These are phyloP conservation scores for Calliphora vicina DNA, from an alignment of 1,140 invertebrate genomes.

Conservation along the genomic window DNA sequence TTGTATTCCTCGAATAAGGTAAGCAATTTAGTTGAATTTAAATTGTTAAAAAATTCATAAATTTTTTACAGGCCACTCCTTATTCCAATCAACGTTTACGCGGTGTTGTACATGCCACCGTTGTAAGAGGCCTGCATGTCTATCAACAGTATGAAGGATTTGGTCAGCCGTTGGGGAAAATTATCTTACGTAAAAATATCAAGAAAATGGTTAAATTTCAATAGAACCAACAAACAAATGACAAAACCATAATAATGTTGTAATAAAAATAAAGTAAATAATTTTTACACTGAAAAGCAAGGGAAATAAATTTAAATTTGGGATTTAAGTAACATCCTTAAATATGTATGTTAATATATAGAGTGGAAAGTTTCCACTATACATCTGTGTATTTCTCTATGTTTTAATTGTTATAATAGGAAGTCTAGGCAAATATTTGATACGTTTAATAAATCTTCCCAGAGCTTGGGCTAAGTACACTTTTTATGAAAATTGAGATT, in stretches of 20 bases:
- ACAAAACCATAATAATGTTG: background rate
- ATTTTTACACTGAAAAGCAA: background rate
- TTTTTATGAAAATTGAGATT: no score
- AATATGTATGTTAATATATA: no score
- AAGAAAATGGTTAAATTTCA: constrained; percentile 58
- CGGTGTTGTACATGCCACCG: constrained; percentile 69
- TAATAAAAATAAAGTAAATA: background rate
- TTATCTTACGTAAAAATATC: constrained; percentile 54
- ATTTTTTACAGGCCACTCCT: constrained; percentile 66
- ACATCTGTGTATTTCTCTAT: no score
- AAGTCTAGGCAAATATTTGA: no score
- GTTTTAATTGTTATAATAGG: no score
- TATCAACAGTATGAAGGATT: constrained; percentile 62
- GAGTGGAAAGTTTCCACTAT: no score
- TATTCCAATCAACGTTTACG: constrained; percentile 67
- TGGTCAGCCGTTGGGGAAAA: constrained; percentile 58
- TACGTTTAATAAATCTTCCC: no score
- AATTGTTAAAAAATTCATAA: background rate
- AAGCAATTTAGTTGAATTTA: background rate
- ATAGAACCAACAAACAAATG: background rate
- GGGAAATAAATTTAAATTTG: no score
- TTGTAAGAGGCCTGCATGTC: constrained; percentile 68
- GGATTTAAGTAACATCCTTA: no score
- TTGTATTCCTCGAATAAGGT: constrained; percentile 71
- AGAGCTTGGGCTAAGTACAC: no score